Conservation (phyloP, 2,797 vertebrate species). For the Triplophysa bombifrons region DNA sequence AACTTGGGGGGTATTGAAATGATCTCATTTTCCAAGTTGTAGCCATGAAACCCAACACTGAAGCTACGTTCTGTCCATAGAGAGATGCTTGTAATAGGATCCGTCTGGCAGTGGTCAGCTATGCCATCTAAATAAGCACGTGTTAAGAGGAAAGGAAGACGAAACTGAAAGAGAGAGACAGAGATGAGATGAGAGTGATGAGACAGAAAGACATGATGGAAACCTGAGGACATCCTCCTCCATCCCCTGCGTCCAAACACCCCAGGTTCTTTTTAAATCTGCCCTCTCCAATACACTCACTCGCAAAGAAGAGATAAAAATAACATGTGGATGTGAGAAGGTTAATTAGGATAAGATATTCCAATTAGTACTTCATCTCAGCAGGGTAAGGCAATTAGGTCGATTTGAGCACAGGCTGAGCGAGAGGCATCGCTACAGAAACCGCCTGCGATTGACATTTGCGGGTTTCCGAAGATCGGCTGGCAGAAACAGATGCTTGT, state of each 20-base stretch:
- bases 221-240: constrained; percentile 47
- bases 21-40: constrained; percentile 36
- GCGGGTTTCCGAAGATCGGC: constrained; percentile 55
- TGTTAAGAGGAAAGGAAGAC: constrained; percentile 31
- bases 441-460: constrained; percentile 64
- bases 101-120: constrained; percentile 42
- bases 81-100: constrained; percentile 56
- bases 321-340: constrained; percentile 76
- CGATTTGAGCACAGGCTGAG: constrained; percentile 64
- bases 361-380: constrained; percentile 81
- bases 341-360: constrained; percentile 82
- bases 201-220: constrained; percentile 46
- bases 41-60: constrained; percentile 52
- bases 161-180: constrained; percentile 40
- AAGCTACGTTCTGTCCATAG: constrained; percentile 18
- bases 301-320: constrained; percentile 73
- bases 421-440: constrained; percentile 55
- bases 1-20: constrained; percentile 41
- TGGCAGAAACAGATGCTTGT: constrained; percentile 54
- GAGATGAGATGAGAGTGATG: constrained; percentile 45
- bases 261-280: constrained; percentile 49
- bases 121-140: constrained; percentile 53
- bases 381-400: constrained; percentile 77
- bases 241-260: constrained; percentile 11
- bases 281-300: constrained; percentile 44